Conservation (phyloP, 2,113 vertebrate species). For the Catharus bicknelli region DNA sequence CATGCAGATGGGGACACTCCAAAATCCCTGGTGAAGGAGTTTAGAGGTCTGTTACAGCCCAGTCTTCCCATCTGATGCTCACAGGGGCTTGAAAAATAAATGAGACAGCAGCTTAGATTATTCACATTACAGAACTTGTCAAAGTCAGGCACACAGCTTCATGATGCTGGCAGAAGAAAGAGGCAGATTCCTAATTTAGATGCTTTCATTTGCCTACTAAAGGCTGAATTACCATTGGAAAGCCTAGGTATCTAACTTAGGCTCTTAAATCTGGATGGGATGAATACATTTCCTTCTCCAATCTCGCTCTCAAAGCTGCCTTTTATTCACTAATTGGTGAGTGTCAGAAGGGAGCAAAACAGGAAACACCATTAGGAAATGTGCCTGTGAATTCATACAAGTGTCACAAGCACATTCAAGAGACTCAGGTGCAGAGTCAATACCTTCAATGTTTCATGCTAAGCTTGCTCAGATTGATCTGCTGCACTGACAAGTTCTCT, state of each 20-base stretch:
- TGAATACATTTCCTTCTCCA: background rate
- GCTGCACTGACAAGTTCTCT: background rate
- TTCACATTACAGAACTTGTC: background rate
- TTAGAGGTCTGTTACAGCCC: background rate
- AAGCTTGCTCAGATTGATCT: background rate
- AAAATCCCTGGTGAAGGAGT: background rate
- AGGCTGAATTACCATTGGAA: constrained; percentile 10
- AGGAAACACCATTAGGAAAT: background rate
- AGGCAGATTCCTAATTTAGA: background rate
- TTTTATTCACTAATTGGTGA: constrained; percentile 23
- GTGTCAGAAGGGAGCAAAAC: background rate
- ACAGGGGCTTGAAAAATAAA: background rate
- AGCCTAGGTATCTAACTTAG: background rate
- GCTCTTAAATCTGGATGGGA: background rate
- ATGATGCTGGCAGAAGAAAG: background rate
- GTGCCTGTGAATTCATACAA: background rate
- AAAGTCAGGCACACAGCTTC: background rate
- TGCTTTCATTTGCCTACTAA: constrained; percentile 14
- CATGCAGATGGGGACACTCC: background rate
- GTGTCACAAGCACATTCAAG: background rate
- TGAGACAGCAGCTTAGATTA: background rate
- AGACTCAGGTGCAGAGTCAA: constrained; percentile 15
- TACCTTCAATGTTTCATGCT: background rate
- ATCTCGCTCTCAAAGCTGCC: background rate
- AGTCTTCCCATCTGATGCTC: background rate